A percentile compares a stretch with the other conserved stretches of the same genome.
Conservation (phyloP, 2,113 vertebrate genomes). For the human region DNA sequence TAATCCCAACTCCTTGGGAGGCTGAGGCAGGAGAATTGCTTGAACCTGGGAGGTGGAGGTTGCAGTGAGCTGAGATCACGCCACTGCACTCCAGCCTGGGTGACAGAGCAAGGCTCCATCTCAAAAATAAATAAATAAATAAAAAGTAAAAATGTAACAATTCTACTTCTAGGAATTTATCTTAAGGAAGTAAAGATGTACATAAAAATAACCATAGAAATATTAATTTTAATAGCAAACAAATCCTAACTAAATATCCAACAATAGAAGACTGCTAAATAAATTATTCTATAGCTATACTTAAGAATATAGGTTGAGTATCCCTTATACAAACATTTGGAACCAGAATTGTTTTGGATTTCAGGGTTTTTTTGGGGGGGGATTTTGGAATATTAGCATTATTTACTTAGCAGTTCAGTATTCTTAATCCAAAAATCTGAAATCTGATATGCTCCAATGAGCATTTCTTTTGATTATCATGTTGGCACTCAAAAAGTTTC, state of each 20-base stretch:
- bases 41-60: no score
- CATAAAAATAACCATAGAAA: not conserved
- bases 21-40: no score
- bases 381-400: not conserved
- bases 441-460: not conserved
- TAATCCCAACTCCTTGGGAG: no score
- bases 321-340: not conserved
- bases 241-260: not conserved
- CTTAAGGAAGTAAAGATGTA: not conserved
- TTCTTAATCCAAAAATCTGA: not conserved
- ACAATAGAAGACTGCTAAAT: not conserved
- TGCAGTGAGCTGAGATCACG: no score
- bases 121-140: no score
- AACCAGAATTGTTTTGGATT: not conserved
- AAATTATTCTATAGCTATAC: not conserved
- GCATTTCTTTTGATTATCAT: not conserved
- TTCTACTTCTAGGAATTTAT: not conserved
- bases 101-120: no score
- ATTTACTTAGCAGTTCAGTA: not conserved
- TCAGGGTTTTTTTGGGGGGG: not conserved
- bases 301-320: not conserved
- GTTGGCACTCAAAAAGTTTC: not conserved
- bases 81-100: no score
- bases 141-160: not conserved
- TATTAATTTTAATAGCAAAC: constrained; percentile 7